phyloP scores from a whole-genome alignment of 2,888 invertebrate species.

The Cremastobaeus sp. region DNA sequence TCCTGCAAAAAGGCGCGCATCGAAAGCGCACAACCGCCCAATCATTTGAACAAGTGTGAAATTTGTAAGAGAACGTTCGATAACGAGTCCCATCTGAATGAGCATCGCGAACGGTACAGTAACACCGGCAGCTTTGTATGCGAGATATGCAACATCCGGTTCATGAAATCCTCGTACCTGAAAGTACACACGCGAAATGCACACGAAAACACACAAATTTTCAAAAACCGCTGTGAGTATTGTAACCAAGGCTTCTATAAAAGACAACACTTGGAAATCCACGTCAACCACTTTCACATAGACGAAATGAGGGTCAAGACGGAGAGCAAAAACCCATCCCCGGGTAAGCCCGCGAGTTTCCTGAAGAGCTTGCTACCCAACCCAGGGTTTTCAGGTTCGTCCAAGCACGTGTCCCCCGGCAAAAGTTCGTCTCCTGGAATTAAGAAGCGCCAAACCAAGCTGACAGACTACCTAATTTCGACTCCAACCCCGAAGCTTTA shows the following conservation, averaged over 20 bases:
- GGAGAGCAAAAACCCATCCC: background rate
- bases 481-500: too few species aligned
- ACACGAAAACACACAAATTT: background rate
- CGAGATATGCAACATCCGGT: slow-evolving; percentile 6
- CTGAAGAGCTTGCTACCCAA: slow-evolving; percentile 15
- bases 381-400: background rate
- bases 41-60: background rate
- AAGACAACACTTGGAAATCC: background rate
- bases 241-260: slow-evolving; percentile 19
- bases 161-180: background rate
- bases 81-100: background rate
- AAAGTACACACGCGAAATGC: slow-evolving; percentile 5
- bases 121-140: slow-evolving; percentile 19
- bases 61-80: slow-evolving; percentile 11
- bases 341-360: too few species aligned
- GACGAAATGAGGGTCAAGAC: background rate
- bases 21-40: background rate
- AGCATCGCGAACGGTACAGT: slow-evolving; percentile 9
- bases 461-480: background rate
- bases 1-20: background rate
- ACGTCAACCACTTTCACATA: slow-evolving; percentile 21
- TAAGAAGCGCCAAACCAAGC: background rate
- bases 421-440: background rate
- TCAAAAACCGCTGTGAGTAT: slow-evolving; percentile 12
- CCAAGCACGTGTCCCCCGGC: background rate